Base-by-base conservation (phyloP, 2,797 vertebrate genomes). In the Linurgus olivaceus region DNA sequence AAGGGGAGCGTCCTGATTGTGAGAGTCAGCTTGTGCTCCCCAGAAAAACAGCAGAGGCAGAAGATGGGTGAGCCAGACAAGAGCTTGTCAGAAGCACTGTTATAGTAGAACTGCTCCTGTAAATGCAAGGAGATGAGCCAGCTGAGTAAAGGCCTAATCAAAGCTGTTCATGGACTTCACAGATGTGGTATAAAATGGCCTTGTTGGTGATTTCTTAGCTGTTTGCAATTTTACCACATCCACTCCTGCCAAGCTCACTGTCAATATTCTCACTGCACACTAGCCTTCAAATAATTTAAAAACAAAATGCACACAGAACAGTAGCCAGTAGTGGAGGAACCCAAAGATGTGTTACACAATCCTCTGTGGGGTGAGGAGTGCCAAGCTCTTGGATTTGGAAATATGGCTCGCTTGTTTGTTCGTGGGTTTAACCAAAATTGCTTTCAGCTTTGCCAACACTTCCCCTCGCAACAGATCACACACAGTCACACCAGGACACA, bases 351-450 rank as follows among this genome's bases (percentile, higher is more conserved):
- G 51, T 61, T 71, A 83, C 44, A 71, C 24, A 26, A 12, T 54
- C 28, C 35, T 72, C 62, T 52, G 13, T 59, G 51, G 31, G 75
- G 13, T 58, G 45, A 80, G 24, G 40, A 88, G n/a, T 40, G 62
- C 62, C 68, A 86, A 66, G 66, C 13, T 47, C 66, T 76, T 78
- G 37, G 25, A 26, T 90, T 91, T 0, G 0, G 90, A 91, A 84
- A 77, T 66, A 52, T 29, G 37, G 68, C 47, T 94, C 37, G 8
- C 40, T 91, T 89, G 42, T 91, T 93, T 93, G 57, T 79, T 87
- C n/a, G 50, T 93, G 87, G 78, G 80, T 94, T 95, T 83, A 93
- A 95, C 72, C 82, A 70, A 90, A 94, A 86, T 59, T 93, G 79
- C 87, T 91, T 93, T 92, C 88, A 86, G 79, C 84, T 93, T 81